Percentiles rank a stretch among this genome's conserved stretches.
phyloP scores from a whole-genome alignment of 2,888 invertebrate genomes.

The Scaptomyza flava region DNA sequence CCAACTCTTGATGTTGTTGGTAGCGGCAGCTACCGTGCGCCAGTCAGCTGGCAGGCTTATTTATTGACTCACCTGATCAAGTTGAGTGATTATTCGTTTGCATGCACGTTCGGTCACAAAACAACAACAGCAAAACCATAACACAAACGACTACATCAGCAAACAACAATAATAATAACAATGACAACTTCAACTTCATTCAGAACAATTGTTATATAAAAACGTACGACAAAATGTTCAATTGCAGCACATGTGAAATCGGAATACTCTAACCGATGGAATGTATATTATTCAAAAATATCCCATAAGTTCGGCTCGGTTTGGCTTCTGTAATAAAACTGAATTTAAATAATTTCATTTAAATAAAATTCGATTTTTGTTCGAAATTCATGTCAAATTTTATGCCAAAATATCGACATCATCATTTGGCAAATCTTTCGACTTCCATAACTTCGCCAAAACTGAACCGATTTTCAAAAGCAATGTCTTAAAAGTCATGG shows the following conservation, averaged over 20 bases:
- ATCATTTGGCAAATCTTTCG: no score
- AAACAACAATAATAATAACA: slow-evolving; percentile 16
- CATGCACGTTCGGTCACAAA: slow-evolving; percentile 70
- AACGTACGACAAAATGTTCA: not conserved
- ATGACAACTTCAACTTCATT: slow-evolving; percentile 36
- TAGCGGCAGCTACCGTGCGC: slow-evolving; percentile 51
- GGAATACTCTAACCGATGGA: not conserved
- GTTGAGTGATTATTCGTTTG: slow-evolving; percentile 83
- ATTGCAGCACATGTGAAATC: not conserved
- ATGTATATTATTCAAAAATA: not conserved
- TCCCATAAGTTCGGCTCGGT: no score
- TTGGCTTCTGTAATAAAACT: no score
- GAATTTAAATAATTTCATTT: no score
- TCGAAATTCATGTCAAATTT: no score
- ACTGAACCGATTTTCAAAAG: no score
- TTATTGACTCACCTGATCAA: slow-evolving; percentile 84
- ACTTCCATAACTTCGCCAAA: no score
- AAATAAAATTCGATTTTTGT: no score
- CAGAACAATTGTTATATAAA: slow-evolving; percentile 42
- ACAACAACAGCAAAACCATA: slow-evolving; percentile 13
- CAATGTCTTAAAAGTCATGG: no score
- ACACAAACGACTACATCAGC: slow-evolving; percentile 13
- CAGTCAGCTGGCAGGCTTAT: slow-evolving; percentile 68
- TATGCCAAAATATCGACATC: no score
- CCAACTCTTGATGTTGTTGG: slow-evolving; percentile 18